Base-by-base conservation (phyloP, 1,140 invertebrate species). In the Atta colombica region DNA sequence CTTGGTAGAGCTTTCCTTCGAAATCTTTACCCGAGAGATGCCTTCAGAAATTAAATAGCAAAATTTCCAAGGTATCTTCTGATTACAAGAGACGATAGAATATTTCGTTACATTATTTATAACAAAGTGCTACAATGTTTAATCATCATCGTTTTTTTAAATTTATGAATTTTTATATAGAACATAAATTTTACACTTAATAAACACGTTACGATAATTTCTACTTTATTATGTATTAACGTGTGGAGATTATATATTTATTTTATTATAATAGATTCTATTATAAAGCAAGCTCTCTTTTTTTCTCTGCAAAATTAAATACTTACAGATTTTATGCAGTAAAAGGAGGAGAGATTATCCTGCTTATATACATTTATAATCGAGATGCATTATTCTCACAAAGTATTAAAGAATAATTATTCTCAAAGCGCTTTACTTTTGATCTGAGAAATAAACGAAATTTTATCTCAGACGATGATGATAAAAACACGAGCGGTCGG, bases 41-140 rank as follows among this genome's bases (percentile, higher is more conserved):
- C 80, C 69, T 74, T 28, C 53, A 51, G 49, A 49, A 82, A 58
- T 86, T 85, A 66, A 61, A 85, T 87, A 75, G 60, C 66, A 14
- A 81, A 66, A 86, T 69, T 86, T 61, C 39, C 80, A 51, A 66
- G 61, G 55, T 69, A 49, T 84, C 53, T 18, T 3, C 21, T n/a
- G 35, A 55, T 74, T 55, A 69, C 55, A 63, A 39, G 35, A 39
- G 39, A 55, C 53, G 66, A 49, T 49, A 8, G 53, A 60, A 74
- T 72, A 60, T 81, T 82, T 81, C 21, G 21, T 21, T 21, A 21
- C 21, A 55, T 81, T 28, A 60, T 60, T 82, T 82, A 72, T 82
- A 72, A 45, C 8, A 60, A 71, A 39, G 14, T 61, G 25, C 25
- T 35, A 14, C 45, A 49, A 16, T 18, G 28, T 49, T 0, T 16